Evolutionary conservation across 2,888 invertebrate species (phyloP).

Genomic region (Gryllus longicercus): DNA sequence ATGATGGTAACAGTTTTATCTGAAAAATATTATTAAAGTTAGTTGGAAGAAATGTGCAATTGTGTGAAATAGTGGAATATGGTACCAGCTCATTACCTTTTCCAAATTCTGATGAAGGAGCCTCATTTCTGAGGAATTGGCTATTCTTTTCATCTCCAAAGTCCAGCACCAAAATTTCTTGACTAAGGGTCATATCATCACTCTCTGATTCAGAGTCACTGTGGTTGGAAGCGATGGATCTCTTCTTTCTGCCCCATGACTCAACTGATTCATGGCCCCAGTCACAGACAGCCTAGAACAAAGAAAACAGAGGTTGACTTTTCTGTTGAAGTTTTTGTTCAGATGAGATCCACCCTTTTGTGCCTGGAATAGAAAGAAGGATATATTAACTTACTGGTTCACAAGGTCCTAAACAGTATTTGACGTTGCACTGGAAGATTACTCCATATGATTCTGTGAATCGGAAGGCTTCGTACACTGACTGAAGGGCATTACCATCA

Average conservation of each 20-base stretch:
- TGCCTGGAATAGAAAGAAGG: neutral
- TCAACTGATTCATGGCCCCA: constrained; percentile 87
- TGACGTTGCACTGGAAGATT: constrained; percentile 95
- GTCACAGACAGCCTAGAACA: constrained; percentile 76
- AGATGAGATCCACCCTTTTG: neutral
- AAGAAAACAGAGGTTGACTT: constrained; percentile 29
- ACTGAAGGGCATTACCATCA: constrained; percentile 85
- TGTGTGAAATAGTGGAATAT: too few species aligned
- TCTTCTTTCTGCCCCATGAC: constrained; percentile 86
- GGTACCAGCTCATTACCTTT: constrained; percentile 55
- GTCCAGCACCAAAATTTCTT: constrained; percentile 89
- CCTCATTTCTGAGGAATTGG: constrained; percentile 74
- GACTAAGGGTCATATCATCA: constrained; percentile 89
- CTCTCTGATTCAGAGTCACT: constrained; percentile 55
- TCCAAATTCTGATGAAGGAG: constrained; percentile 66
- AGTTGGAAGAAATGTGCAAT: constrained; percentile 19
- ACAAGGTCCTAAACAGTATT: constrained; percentile 91
- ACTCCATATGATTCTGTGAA: constrained; percentile 95
- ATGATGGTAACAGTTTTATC: constrained; percentile 87
- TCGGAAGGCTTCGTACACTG: constrained; percentile 89
- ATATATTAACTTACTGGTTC: constrained; percentile 69
- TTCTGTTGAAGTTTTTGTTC: neutral
- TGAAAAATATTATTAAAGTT: constrained; percentile 44
- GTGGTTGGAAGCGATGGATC: constrained; percentile 56
- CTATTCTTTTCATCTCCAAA: constrained; percentile 86